phyloP scores from a whole-genome alignment of 2,797 vertebrate species.

The Hipposideros larvatus region DNA sequence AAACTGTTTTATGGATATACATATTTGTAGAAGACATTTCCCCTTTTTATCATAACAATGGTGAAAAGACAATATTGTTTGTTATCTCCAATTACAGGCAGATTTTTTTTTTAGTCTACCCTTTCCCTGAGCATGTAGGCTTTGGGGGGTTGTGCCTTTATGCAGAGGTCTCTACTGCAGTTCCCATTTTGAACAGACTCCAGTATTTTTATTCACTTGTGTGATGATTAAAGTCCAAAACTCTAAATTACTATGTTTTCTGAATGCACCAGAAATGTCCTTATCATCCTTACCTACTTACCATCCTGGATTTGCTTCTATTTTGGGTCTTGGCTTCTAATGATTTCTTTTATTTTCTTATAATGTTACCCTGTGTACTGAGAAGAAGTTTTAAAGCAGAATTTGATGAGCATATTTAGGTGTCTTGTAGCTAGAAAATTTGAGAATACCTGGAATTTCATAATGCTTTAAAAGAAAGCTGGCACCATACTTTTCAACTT shows the following conservation, averaged over 20 bases:
- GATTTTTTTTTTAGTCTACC: background rate
- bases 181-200: background rate
- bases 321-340: background rate
- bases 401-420: background rate
- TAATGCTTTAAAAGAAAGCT: background rate
- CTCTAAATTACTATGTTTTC: background rate
- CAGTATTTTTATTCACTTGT: background rate
- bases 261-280: rapidly evolving
- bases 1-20: background rate
- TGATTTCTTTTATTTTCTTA: background rate
- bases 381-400: background rate
- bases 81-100: background rate
- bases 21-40: background rate
- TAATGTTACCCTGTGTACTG: background rate
- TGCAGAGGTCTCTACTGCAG: background rate
- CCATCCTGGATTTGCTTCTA: background rate
- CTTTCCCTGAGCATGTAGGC: background rate
- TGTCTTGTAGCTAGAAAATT: background rate
- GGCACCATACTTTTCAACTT: background rate
- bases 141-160: background rate
- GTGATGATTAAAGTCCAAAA: background rate
- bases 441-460: background rate
- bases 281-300: background rate
- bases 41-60: background rate
- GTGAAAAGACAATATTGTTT: background rate